These are phyloP conservation scores for Agapornis roseicollis DNA, from an alignment of 2,113 vertebrate genomes.

Conservation along the genomic window DNA sequence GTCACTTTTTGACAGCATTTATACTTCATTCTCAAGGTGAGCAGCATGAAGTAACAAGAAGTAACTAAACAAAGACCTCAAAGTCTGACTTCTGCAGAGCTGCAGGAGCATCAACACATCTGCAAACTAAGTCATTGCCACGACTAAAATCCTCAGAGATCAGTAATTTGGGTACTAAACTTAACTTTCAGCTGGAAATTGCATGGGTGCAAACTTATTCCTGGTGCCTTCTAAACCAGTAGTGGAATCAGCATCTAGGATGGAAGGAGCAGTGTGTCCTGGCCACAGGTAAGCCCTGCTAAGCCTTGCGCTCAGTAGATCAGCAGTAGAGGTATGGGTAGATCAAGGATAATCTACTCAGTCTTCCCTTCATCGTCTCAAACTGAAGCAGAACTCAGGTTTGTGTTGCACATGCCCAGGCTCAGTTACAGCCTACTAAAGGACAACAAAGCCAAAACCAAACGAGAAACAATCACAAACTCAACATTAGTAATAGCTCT, in stretches of 20 bases:
- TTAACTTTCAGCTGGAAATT: background rate
- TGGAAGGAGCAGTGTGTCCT: background rate
- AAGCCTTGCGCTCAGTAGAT: background rate
- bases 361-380: background rate
- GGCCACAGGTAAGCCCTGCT: background rate
- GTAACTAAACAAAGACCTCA: background rate
- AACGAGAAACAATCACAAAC: background rate
- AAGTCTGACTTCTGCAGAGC: background rate
- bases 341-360: background rate
- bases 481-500: background rate
- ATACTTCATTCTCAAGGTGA: background rate
- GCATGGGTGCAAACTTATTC: background rate
- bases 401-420: background rate
- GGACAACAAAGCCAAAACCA: background rate
- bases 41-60: background rate
- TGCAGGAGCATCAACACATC: background rate
- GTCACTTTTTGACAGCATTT: background rate
- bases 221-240: background rate
- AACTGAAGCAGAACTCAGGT: background rate
- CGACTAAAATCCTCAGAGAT: background rate
- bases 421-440: background rate
- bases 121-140: background rate
- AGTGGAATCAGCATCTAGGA: background rate
- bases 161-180: background rate
- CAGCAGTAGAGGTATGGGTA: background rate